Percentiles rank a stretch among this genome's conserved stretches.
Evolutionary conservation across 1,140 invertebrate species (phyloP).

Genomic region (Papilio aristodemus): DNA sequence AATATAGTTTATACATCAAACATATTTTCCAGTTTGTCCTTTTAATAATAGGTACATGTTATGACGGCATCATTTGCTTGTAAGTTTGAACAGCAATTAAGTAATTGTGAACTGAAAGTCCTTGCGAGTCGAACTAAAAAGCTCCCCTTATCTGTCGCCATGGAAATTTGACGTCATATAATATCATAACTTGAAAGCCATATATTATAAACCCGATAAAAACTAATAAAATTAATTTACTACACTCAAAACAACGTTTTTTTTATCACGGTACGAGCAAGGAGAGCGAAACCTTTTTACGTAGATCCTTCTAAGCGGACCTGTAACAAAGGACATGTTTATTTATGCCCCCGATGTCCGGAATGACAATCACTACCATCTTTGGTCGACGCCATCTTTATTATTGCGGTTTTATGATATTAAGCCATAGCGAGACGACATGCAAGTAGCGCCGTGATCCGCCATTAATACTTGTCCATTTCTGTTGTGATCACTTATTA

Average conservation of each 20-base stretch:
- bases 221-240: constrained; percentile 10
- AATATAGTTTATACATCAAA: too few species aligned
- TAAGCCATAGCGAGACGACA: not conserved
- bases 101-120: not conserved
- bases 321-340: constrained; percentile 30
- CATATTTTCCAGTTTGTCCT: not conserved
- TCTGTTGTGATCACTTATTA: constrained; percentile 18
- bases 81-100: not conserved
- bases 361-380: constrained; percentile 29
- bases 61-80: constrained; percentile 1
- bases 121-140: constrained; percentile 3
- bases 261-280: constrained; percentile 5
- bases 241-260: not conserved
- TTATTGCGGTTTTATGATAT: constrained; percentile 34
- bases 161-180: not conserved
- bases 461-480: not conserved
- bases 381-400: constrained; percentile 15
- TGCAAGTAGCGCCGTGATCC: not conserved
- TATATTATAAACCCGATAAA: constrained; percentile 15
- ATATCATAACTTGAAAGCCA: constrained; percentile 11
- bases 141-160: not conserved
- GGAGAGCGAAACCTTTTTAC: constrained; percentile 22
- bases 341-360: constrained; percentile 22
- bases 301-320: constrained; percentile 17
- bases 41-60: not conserved